These are phyloP conservation scores for Macrosiphum euphorbiae DNA, from an alignment of 2,888 invertebrate genomes.

Conservation along the genomic window DNA sequence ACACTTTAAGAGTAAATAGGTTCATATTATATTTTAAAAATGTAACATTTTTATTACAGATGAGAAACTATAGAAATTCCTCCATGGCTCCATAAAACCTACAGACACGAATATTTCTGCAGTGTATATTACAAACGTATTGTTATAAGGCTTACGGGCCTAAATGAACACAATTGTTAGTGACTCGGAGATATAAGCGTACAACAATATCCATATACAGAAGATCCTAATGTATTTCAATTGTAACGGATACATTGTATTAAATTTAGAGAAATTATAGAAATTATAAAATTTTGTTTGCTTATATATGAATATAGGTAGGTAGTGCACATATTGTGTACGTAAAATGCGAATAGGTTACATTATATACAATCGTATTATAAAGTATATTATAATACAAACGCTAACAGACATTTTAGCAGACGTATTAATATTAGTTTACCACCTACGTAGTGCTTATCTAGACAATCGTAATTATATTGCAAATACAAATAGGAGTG, in stretches of 20 bases:
- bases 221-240: not conserved
- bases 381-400: not conserved
- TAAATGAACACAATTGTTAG: not conserved
- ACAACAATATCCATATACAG: constrained; percentile 2
- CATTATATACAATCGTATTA: not conserved
- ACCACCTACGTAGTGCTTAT: not conserved
- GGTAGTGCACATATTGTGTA: not conserved
- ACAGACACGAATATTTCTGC: not conserved
- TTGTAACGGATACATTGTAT: not conserved
- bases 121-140: not conserved
- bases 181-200: not conserved
- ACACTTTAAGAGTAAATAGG: not conserved
- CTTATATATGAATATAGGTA: not conserved
- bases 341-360: not conserved
- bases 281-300: not conserved
- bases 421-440: not conserved
- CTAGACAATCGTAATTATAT: not conserved
- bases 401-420: not conserved
- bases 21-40: not conserved
- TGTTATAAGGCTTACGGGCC: not conserved
- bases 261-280: not conserved
- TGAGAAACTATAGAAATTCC: constrained; percentile 13
- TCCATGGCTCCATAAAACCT: not conserved
- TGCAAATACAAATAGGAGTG: not conserved
- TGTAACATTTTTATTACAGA: not conserved